These are phyloP conservation scores for Mayetiola destructor DNA, from an alignment of 2,888 invertebrate genomes.

Conservation along the genomic window DNA sequence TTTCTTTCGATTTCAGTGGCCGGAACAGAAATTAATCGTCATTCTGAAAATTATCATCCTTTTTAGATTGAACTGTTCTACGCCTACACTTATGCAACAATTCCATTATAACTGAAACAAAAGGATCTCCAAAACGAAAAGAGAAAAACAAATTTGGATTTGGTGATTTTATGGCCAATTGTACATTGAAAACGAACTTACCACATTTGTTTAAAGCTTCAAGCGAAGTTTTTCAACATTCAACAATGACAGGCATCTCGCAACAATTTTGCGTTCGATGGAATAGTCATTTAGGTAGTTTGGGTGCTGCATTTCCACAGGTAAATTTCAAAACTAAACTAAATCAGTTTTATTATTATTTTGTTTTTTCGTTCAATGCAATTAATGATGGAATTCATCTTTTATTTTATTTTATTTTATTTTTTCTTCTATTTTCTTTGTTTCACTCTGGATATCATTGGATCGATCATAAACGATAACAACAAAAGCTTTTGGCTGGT, in stretches of 20 bases:
- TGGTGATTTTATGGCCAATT: neutral
- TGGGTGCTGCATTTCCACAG: constrained; percentile 34
- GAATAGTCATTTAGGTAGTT: constrained; percentile 35
- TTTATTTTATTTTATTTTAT: neutral
- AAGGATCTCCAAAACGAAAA: neutral
- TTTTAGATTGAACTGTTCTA: no score
- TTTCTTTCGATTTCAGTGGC: no score
- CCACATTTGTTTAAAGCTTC: neutral
- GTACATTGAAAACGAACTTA: neutral
- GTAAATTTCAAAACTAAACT: constrained; percentile 13
- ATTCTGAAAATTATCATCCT: no score
- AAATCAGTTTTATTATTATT: neutral
- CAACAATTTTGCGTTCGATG: constrained; percentile 36
- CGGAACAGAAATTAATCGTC: no score
- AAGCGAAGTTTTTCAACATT: neutral
- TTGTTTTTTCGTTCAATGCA: no score
- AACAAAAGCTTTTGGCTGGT: constrained; percentile 28
- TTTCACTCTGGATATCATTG: neutral
- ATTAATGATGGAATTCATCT: neutral
- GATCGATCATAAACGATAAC: neutral
- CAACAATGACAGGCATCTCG: constrained; percentile 17
- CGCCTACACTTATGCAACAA: constrained; percentile 5
- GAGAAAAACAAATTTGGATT: neutral
- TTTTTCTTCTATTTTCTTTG: neutral
- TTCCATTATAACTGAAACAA: neutral